A percentile compares a stretch with the other conserved stretches of the same genome.
Conservation (phyloP, 2,797 vertebrate genomes). For the Miichthys miiuy region DNA sequence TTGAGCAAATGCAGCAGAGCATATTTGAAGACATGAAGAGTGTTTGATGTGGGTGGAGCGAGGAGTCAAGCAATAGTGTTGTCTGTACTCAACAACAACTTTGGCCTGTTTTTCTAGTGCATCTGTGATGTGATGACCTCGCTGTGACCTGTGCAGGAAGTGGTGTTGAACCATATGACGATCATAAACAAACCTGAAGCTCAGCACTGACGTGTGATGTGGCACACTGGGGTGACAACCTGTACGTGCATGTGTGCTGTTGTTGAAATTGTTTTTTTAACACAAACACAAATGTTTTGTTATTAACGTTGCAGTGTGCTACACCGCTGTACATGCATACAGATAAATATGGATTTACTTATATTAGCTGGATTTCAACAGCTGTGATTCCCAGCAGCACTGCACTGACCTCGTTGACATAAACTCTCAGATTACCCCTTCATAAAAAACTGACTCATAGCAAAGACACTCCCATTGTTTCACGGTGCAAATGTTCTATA, state of each 20-base stretch:
- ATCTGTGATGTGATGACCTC: neutral
- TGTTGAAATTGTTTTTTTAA: neutral
- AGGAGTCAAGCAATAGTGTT: conserved; percentile 1
- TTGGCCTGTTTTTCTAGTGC: neutral
- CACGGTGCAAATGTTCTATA: neutral
- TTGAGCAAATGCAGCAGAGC: conserved; percentile 2
- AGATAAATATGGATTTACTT: neutral
- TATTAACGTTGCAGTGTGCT: neutral
- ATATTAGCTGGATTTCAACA: neutral
- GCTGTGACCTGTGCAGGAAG: conserved; percentile 49
- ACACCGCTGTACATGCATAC: neutral
- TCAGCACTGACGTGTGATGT: conserved; percentile 37
- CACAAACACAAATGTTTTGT: neutral
- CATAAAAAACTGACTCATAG: conserved; percentile 23
- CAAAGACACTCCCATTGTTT: conserved; percentile 14
- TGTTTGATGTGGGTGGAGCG: conserved; percentile 10
- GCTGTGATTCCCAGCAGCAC: neutral
- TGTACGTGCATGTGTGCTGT: neutral
- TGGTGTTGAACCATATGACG: conserved; percentile 5
- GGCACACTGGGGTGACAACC: conserved; percentile 30
- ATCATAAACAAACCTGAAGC: conserved; percentile 36
- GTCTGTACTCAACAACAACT: neutral
- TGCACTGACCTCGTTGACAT: conserved; percentile 12
- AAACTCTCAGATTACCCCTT: conserved; percentile 25
- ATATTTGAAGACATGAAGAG: conserved; percentile 5